Evolutionary conservation across 2,113 vertebrate species (phyloP).

Genomic region (Poeciliopsis occidentalis): DNA sequence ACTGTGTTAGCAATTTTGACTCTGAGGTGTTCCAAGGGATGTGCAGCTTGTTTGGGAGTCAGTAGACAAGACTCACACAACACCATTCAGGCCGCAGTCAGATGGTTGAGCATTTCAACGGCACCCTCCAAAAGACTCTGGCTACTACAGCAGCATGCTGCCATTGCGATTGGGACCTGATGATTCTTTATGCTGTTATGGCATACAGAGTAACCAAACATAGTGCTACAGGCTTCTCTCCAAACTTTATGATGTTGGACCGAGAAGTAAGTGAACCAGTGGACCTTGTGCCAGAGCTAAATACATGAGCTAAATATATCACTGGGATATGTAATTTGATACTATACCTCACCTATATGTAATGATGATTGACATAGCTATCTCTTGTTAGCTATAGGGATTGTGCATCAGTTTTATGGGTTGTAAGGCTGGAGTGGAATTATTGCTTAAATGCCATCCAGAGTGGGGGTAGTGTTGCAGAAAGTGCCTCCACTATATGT

Average conservation of each 20-base stretch:
- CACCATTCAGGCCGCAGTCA: constrained; percentile 16
- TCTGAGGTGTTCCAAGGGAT: constrained; percentile 8
- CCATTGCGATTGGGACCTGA: constrained; percentile 37
- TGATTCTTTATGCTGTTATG: constrained; percentile 10
- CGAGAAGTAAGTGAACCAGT: not conserved
- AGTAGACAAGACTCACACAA: constrained; percentile 21
- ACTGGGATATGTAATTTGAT: not conserved
- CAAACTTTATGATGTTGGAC: not conserved
- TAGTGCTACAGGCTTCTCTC: constrained; percentile 1
- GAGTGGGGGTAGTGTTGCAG: constrained; percentile 3
- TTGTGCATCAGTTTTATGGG: no score
- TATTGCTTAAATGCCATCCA: not conserved
- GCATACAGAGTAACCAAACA: constrained; percentile 2
- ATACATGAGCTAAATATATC: not conserved
- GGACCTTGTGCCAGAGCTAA: not conserved
- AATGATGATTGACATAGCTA: no score
- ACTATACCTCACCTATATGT: not conserved
- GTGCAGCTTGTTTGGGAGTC: constrained; percentile 13
- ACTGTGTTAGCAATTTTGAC: not conserved
- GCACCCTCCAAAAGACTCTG: constrained; percentile 47
- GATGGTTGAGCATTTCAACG: constrained; percentile 17
- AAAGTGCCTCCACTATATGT: no score
- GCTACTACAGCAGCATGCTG: constrained; percentile 14
- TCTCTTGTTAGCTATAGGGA: no score
- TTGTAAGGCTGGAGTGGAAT: no score